Base-by-base conservation (phyloP, 2,113 vertebrate species). In the Pionites leucogaster region DNA sequence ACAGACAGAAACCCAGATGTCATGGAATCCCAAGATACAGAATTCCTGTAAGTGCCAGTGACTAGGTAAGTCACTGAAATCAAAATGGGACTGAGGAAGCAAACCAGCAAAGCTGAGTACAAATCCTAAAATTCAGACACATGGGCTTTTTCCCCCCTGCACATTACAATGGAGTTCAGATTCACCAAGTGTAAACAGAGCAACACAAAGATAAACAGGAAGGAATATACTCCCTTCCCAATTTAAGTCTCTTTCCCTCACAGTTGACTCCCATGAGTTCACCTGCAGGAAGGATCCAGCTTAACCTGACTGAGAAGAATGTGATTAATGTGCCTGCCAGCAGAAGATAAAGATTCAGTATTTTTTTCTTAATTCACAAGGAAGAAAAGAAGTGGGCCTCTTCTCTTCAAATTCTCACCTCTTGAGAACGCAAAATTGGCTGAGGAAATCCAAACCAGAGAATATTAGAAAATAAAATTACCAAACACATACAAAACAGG, bases 301-400 rank as follows among this genome's bases (percentile, higher is more conserved):
- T 80, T 86, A 91, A 85, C 44, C 28, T 82, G 57, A 84, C 62
- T 89, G 71, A 83, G 85, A 83, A 79, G 25, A 71, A 87, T 81
- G 59, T 86, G 82, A 95, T 62, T 91, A 94, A 88, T 1, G 29
- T 42, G 75, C 39, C 87, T 96, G 92, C 19, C 28, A 70, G 53
- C 25, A 83, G 64, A 94, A 77, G 90, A 96, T 86, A 96, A 94
- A 75, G 23, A 39, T 84, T 82, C 67, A 55, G 1, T 41, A 91
- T 80, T 83, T 91, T 80, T 80, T 55, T 63, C 28, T 46, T 72
- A 2, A 52, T 72, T 67, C 37, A 60, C 17, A 82, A 49, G 16
- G 37, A 82, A 93, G 24, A 76, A 82, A 77, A 86, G 47, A 65
- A 18, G 35, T 24, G 7, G 19, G 10, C 29, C 57, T 82, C 39